Evolutionary conservation across 2,888 invertebrate genomes (phyloP), one percentile per base, ranked within the genome.

Genomic region (Achlya flavicornis): DNA sequence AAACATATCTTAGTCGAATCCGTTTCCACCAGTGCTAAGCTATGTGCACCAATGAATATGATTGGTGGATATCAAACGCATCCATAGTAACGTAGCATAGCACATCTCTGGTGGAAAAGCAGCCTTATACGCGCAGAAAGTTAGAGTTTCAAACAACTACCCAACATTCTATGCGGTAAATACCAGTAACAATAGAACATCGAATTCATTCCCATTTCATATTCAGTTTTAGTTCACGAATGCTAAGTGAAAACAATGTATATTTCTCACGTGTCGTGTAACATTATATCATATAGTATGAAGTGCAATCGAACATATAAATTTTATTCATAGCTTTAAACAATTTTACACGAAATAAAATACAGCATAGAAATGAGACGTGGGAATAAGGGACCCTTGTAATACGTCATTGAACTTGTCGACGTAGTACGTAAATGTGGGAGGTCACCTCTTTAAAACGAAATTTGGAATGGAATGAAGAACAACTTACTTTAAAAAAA

Each of bases 291-390:
- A 35, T 57, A 58, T 64, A 58, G 61, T 64, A 65, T 62, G 46
- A 60, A 61, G 35, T 57, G 35, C 53, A 19, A 19, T 16, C 6
- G 48, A 61, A 38, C 11, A 19, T 16, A 12, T 33, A 19, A 26
- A 58, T 53, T 48, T 57, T 59, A 64, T 64, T 58, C 64, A 65
- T 69, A 74, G 70, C 66, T 75, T 85, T 77, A 80, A 81, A 80
- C 72, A 78, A 80, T 81, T 71, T 76, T 69, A 66, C 62, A 74
- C n/a, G n/a, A 75, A 83, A 81, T 84, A 81, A 41, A 83, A 81
- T 79, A 79, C 76, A 75, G 70, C 69, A 66, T 73, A 68, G 77
- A 83, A 87, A 88, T 86, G 87, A 88, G 88, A 77, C 73, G 68
- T 66, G 88, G 88, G 88, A 86, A 77, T 86, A 79, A 68, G 80